phyloP scores from a whole-genome alignment of 2,797 vertebrate species.

The Eulemur rubriventer region DNA sequence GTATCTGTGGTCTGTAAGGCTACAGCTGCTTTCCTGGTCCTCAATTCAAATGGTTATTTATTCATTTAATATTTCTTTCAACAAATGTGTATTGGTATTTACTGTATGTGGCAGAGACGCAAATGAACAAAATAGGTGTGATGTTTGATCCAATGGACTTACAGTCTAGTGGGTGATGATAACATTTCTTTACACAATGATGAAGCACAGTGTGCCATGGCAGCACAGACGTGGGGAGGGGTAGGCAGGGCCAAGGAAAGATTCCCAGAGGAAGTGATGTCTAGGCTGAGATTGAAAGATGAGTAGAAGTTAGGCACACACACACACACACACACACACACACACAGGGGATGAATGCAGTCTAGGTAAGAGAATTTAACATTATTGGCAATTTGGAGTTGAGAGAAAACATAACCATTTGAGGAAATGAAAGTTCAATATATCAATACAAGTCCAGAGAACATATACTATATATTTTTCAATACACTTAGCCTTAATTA shows the following conservation, averaged over 20 bases:
- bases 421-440: not conserved
- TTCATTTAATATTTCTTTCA: slow-evolving; percentile 34
- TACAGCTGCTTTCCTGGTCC: not conserved
- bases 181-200: not conserved
- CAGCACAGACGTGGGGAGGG: not conserved
- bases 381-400: not conserved
- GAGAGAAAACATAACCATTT: not conserved
- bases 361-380: not conserved
- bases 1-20: not conserved
- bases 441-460: not conserved
- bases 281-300: not conserved
- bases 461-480: not conserved
- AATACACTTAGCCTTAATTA: not conserved
- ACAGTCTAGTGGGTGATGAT: not conserved
- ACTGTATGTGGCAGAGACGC: not conserved
- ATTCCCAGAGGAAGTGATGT: not conserved
- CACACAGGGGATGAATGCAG: not conserved
- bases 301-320: not conserved
- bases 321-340: not conserved
- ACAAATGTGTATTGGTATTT: not conserved
- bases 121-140: not conserved
- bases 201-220: not conserved
- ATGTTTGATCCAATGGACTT: not conserved
- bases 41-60: slow-evolving; percentile 31
- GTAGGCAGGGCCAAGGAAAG: not conserved